Base-by-base conservation (phyloP, 2,888 invertebrate genomes). In the Spilosoma lubricipeda region DNA sequence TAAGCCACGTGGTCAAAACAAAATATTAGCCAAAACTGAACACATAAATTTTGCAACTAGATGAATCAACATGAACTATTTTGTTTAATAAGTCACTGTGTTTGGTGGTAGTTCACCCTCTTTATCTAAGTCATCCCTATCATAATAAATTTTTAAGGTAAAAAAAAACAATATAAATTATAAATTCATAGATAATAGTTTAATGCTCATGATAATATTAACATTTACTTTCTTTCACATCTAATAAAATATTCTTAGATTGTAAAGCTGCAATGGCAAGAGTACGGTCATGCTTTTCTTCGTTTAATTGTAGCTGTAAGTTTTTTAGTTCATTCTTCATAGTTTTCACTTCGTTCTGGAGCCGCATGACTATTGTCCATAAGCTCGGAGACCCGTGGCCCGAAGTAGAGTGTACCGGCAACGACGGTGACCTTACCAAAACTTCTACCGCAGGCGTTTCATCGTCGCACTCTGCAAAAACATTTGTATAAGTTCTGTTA, bases 291-390 rank as follows among this genome's bases (percentile, higher is more conserved):
- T 96, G 95, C 90, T 96, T 96, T 90, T 98, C 98, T 80, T 97
- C 97, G 78, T 97, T 97, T 83, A 98, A 90, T 86, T 97, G 97
- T 80, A 96, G 93, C 76, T 96, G 96, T 75, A 97, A 90, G 81
- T 96, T 93, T 77, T 95, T 95, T 83, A 97, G 96, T 90, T 97
- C 96, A 80, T 94, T 89, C 89, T 97, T 97, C 82, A 98, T 92
- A 75, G 96, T 96, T 86, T 96, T 96, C 80, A 98, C 96, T 93
- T 98, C 97, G 88, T 97, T 97, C 90, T 97, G 97, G 85, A 98
- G 92, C 78, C 97, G 96, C 95, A 98, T 97, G 80, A 98, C 97
- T 75, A 98, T 97, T 84, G 98, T 97, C 92, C 98, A 97, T 85
- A 98, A 93, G 86, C 97, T 97, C 90, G 98, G 97, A 89, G 90